A percentile compares a stretch with the other conserved stretches of the same genome.
These are phyloP conservation scores for Drosophila mauritiana DNA, from an alignment of 1,140 invertebrate genomes.

Conservation along the genomic window DNA sequence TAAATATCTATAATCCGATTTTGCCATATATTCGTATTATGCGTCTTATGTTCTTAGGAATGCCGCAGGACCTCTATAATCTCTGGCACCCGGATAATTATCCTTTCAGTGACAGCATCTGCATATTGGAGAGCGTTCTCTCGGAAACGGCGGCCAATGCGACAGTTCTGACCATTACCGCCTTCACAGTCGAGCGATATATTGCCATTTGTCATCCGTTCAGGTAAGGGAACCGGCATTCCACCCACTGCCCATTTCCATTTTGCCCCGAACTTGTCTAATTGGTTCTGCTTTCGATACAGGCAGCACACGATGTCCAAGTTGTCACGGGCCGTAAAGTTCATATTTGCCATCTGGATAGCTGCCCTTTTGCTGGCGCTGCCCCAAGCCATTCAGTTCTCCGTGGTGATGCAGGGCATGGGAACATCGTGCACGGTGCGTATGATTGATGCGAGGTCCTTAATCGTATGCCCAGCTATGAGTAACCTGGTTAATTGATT, in stretches of 20 bases:
- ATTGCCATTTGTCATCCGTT: slow-evolving; percentile 93
- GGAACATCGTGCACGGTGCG: slow-evolving; percentile 85
- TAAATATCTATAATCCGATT: too few relatives aligned
- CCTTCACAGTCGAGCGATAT: slow-evolving; percentile 93
- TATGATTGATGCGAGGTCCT: slow-evolving; percentile 55
- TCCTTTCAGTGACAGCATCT: slow-evolving; percentile 90
- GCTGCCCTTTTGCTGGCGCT: slow-evolving; percentile 90
- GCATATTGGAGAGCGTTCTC: slow-evolving; percentile 90
- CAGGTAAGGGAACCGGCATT: slow-evolving; percentile 75
- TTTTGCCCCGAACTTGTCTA: slow-evolving; percentile 22
- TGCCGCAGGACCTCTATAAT: slow-evolving; percentile 91
- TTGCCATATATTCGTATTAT: neutral
- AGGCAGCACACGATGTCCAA: slow-evolving; percentile 93
- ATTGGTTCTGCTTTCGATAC: slow-evolving; percentile 41
- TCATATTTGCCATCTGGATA: slow-evolving; percentile 91
- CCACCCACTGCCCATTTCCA: neutral
- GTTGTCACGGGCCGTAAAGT: slow-evolving; percentile 90
- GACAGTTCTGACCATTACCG: slow-evolving; percentile 96
- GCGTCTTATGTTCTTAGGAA: slow-evolving; percentile 76
- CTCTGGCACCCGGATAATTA: slow-evolving; percentile 92
- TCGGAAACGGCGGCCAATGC: slow-evolving; percentile 95
- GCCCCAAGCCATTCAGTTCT: slow-evolving; percentile 92
- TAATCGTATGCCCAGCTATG: slow-evolving; percentile 8
- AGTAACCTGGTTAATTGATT: slow-evolving; percentile 17
- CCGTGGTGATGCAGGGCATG: slow-evolving; percentile 85